Evolutionary conservation across 2,797 vertebrate genomes (phyloP).

Genomic region (Sphenopsis melanotis): DNA sequence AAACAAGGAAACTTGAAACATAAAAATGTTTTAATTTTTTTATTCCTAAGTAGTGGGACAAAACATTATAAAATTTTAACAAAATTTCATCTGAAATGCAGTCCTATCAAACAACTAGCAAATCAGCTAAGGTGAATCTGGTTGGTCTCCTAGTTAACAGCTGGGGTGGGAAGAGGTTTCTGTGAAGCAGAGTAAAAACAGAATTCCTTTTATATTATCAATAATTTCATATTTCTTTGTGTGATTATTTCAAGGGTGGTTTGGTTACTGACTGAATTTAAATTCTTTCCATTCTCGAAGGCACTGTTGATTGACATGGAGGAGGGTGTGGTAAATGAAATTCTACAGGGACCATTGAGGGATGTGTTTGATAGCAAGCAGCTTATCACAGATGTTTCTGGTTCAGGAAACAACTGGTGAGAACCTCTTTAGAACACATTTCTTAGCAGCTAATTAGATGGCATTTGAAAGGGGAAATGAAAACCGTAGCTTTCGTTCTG

Average conservation of each 20-base stretch:
- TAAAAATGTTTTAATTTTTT: not conserved
- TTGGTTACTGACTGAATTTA: conserved; percentile 9
- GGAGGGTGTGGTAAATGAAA: conserved; percentile 93
- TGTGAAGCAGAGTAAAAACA: not conserved
- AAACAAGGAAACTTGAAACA: not conserved
- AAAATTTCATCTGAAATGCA: not conserved
- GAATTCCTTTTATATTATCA: not conserved
- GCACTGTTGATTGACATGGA: conserved; percentile 98
- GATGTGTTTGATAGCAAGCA: conserved; percentile 93
- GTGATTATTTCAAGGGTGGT: not conserved
- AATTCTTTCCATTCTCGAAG: conserved; percentile 72
- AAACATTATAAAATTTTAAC: not conserved
- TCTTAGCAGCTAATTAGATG: conserved; percentile 34
- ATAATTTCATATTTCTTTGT: not conserved
- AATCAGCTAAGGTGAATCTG: not conserved
- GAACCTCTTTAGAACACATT: conserved; percentile 57
- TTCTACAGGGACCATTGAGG: conserved; percentile 90
- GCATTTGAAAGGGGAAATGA: conserved; percentile 1
- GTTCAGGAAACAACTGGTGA: conserved; percentile 99
- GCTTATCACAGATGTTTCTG: conserved; percentile 94
- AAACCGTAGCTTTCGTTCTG: not conserved
- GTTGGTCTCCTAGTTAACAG: not conserved
- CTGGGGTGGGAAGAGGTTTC: not conserved
- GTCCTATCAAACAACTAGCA: not conserved
- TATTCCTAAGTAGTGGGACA: not conserved